Evolutionary conservation across 1,140 invertebrate species (phyloP), one percentile per base, ranked within the genome.

Genomic region (Macrosteles quadrilineatus): DNA sequence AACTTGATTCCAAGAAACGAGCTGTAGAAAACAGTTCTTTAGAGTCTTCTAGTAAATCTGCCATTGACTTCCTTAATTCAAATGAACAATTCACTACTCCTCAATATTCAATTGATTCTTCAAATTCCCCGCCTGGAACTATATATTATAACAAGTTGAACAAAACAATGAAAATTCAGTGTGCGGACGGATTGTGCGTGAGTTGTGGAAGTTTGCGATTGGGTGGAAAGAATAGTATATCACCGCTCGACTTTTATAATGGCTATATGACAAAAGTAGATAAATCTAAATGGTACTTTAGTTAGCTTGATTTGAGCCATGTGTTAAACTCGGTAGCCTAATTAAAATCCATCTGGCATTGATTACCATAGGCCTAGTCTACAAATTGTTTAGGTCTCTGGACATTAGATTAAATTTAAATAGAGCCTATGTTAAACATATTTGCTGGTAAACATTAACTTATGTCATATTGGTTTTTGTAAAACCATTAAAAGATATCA

Each of bases 201-300:
- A 57, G 68, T 29, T 50, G 75, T 40, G 43, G 68, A 50, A 27
- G 47, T 36, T 40, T 77, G 11, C 64, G 43, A 57, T 40, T 77
- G 9, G 19, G 45, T 50, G 73, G 71, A 1, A 73, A 74, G 62
- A 73, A 73, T 63, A 23, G 14, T 30, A 74, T 77, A 53, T 50
- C 59, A 0, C 73, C 73, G n/a, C 19, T 31, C 19, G 77, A 77
- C 65, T 77, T 77, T 72, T 77, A 75, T 47, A 77, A 76, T 71
- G 77, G 77, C 6, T 77, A 71, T 59, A 12, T 77, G 21, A 68
- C 74, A 23, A 77, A 75, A 65, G 64, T 14, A 63, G 47, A 43
- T 31, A 53, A 69, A 31, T 30, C 40, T 4, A 32, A 69, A 30
- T 73, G 73, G 73, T 45, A 29, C 21, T 72, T 72, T 47, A 66